Percentiles rank a stretch among this genome's conserved stretches.
Evolutionary conservation across 2,888 invertebrate species (phyloP).

Genomic region (Incurvaria masculella): DNA sequence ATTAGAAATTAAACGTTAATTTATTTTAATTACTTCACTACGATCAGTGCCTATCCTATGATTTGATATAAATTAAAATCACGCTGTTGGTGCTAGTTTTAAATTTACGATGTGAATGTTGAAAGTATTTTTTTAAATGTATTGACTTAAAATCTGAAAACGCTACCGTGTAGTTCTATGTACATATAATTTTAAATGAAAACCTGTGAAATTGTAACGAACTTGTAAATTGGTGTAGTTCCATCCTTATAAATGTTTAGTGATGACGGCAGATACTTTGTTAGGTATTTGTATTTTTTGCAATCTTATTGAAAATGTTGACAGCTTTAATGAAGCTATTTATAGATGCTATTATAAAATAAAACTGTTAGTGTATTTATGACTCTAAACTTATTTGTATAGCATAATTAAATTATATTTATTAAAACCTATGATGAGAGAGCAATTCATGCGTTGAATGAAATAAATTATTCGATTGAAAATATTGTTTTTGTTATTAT

Average conservation of each 20-base stretch:
- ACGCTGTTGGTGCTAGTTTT: too few relatives aligned
- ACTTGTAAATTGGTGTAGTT: neutral
- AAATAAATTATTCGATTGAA: constrained; percentile 51
- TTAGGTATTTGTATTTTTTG: constrained; percentile 49
- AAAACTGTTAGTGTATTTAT: constrained; percentile 55
- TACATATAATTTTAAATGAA: neutral
- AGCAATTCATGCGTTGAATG: constrained; percentile 39
- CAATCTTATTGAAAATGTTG: constrained; percentile 44
- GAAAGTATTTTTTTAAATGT: too few relatives aligned
- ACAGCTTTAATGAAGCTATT: constrained; percentile 51
- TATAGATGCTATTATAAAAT: constrained; percentile 49
- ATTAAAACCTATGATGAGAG: constrained; percentile 35
- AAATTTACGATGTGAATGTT: too few relatives aligned
- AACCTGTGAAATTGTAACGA: neutral
- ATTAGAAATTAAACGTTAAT: neutral
- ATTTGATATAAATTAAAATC: too few relatives aligned
- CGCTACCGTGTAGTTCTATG: too few relatives aligned
- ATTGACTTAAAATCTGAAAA: too few relatives aligned
- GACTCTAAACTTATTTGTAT: constrained; percentile 54
- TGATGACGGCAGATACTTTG: constrained; percentile 34
- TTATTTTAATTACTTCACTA: too few relatives aligned
- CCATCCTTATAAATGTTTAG: too few relatives aligned
- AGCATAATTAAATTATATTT: constrained; percentile 55
- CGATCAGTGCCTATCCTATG: too few relatives aligned
- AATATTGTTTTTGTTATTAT: constrained; percentile 22